Conservation (phyloP, 2,888 invertebrate genomes). For the Drosophila imparisetae region DNA sequence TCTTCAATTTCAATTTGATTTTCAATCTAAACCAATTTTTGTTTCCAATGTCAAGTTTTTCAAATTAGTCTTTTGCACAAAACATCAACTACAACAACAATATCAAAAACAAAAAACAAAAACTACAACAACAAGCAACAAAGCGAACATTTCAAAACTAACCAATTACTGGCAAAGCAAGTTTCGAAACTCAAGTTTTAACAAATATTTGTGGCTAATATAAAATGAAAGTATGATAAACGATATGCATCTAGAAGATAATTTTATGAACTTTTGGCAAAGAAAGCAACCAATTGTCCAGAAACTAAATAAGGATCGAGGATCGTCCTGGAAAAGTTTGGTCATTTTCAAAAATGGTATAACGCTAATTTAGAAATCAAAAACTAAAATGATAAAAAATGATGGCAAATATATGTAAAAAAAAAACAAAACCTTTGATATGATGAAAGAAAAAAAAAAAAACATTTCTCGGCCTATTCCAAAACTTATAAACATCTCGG, state of each 20-base stretch:
- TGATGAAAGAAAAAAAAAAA: constrained; percentile 22
- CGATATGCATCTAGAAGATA: constrained; percentile 44
- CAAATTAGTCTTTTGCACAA: constrained; percentile 56
- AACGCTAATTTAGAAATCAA: constrained; percentile 38
- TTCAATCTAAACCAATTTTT: constrained; percentile 78
- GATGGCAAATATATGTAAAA: constrained; percentile 44
- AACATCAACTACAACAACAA: constrained; percentile 58
- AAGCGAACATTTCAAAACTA: constrained; percentile 45
- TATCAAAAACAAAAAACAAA: constrained; percentile 19
- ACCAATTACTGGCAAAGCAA: constrained; percentile 62
- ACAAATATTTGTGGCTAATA: constrained; percentile 70
- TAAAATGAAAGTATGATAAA: constrained; percentile 44
- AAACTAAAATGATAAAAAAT: constrained; percentile 41
- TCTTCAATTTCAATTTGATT: constrained; percentile 40
- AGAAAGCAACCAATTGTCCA: constrained; percentile 10
- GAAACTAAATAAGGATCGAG: constrained; percentile 11
- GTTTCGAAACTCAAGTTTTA: constrained; percentile 66
- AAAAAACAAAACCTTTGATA: constrained; percentile 33
- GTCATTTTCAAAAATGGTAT: constrained; percentile 29
- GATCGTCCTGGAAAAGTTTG: constrained; percentile 50
- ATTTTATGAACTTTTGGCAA: constrained; percentile 49
- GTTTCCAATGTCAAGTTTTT: constrained; percentile 40
- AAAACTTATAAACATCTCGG: constrained; percentile 58
- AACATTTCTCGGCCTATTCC: constrained; percentile 61
- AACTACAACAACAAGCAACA: constrained; percentile 44